A percentile compares a stretch with the other conserved stretches of the same genome.
Evolutionary conservation across 2,113 vertebrate species (phyloP).

Genomic region (Triplophysa siluroides): DNA sequence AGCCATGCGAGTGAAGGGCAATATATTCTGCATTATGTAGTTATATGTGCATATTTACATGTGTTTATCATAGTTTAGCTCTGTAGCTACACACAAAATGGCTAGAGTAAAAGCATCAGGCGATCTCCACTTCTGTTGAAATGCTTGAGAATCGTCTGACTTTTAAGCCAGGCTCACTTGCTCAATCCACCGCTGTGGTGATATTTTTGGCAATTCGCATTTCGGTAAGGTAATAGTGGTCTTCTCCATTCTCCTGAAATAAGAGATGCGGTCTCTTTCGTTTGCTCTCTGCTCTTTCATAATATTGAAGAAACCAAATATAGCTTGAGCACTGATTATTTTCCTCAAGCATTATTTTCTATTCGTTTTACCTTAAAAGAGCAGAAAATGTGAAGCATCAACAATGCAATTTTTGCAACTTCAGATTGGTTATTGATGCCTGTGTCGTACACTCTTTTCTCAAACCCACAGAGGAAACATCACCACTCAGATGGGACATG

Average conservation of each 20-base stretch:
- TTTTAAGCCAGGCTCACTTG: slow-evolving; percentile 30
- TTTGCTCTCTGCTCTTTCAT: slow-evolving; percentile 20
- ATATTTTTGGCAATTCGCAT: slow-evolving; percentile 21
- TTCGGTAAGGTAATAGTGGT: slow-evolving; percentile 22
- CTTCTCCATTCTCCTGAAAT: slow-evolving; percentile 7
- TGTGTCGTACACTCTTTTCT: not conserved
- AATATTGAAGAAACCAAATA: not conserved
- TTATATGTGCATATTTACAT: no score
- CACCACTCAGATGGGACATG: not conserved
- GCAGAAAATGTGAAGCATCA: slow-evolving; percentile 35
- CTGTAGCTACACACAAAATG: not conserved
- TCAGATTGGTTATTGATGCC: slow-evolving; percentile 27
- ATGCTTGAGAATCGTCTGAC: slow-evolving; percentile 3
- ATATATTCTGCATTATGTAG: not conserved
- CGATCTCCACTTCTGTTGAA: slow-evolving; percentile 23
- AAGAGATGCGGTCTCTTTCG: slow-evolving; percentile 7
- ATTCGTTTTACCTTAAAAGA: slow-evolving; percentile 17
- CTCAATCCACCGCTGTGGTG: not conserved
- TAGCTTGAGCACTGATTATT: slow-evolving; percentile 26
- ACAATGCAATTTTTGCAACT: slow-evolving; percentile 15
- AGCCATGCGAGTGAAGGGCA: not conserved
- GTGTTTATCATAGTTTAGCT: no score
- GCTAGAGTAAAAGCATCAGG: not conserved
- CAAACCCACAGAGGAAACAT: not conserved
- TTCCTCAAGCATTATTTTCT: slow-evolving; percentile 38